Conservation (phyloP, 2,113 vertebrate species). For the Columba livia region DNA sequence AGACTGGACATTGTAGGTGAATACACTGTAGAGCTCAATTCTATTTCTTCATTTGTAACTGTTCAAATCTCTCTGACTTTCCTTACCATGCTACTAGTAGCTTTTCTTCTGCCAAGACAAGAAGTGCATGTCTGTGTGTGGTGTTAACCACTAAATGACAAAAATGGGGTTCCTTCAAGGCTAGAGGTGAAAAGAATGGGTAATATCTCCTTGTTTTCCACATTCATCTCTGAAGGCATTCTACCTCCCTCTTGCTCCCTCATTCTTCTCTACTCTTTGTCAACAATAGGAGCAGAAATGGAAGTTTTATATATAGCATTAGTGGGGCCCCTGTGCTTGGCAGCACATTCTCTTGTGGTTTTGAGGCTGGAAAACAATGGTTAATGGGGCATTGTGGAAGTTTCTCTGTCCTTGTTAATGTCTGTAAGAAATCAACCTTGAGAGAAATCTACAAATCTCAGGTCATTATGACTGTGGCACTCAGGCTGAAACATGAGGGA, state of each 20-base stretch:
- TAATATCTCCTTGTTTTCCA: not conserved
- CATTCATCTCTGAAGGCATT: not conserved
- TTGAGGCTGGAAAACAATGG: not conserved
- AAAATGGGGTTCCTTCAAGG: not conserved
- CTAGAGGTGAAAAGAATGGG: not conserved
- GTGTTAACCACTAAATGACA: not conserved
- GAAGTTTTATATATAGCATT: not conserved
- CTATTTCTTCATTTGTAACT: not conserved
- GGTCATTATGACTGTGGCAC: not conserved
- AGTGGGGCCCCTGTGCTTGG: not conserved
- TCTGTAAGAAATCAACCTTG: not conserved
- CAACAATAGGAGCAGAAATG: not conserved
- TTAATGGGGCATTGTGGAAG: not conserved
- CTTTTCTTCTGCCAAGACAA: not conserved
- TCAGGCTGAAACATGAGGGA: not conserved
- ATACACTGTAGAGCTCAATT: not conserved
- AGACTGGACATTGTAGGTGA: not conserved
- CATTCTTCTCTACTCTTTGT: not conserved
- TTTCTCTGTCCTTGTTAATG: not conserved
- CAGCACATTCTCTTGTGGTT: not conserved
- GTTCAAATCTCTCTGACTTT: not conserved
- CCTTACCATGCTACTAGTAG: not conserved
- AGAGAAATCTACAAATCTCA: not conserved
- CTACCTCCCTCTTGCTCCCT: not conserved
- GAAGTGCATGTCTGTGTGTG: accelerated